These are phyloP conservation scores for Pollimyrus isidori DNA, from an alignment of 2,113 vertebrate genomes.

Conservation along the genomic window DNA sequence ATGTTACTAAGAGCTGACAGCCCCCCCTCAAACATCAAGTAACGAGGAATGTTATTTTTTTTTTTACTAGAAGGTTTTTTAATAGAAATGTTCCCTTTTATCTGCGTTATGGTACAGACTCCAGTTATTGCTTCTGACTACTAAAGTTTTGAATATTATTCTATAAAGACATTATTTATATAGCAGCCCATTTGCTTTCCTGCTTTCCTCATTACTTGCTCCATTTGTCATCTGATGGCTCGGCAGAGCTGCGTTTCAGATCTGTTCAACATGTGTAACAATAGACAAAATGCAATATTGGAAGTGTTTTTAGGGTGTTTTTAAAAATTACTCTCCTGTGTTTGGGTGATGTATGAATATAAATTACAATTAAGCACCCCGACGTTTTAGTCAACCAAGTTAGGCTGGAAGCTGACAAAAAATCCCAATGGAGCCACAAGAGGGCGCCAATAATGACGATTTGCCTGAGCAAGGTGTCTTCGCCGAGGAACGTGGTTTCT, in stretches of 20 bases:
- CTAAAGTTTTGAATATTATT: neutral
- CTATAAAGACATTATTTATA: constrained; percentile 6
- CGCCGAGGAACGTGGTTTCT: neutral
- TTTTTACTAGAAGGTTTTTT: neutral
- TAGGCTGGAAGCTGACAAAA: neutral
- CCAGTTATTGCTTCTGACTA: neutral
- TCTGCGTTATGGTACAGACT: neutral
- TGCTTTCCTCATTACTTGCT: neutral
- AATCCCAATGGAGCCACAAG: neutral
- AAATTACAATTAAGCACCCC: neutral
- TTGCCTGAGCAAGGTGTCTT: neutral
- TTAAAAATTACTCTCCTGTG: neutral
- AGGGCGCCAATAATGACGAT: neutral
- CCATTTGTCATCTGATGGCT: constrained; percentile 4
- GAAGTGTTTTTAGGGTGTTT: constrained; percentile 7
- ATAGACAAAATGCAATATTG: constrained; percentile 1
- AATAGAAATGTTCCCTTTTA: constrained; percentile 1
- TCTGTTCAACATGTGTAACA: constrained; percentile 10
- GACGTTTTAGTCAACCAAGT: neutral
- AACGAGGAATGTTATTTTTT: neutral
- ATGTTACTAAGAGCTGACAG: neutral
- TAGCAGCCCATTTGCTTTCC: neutral
- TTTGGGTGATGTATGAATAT: neutral
- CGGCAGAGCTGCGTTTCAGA: neutral
- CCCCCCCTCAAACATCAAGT: neutral